These are phyloP conservation scores for Petrolisthes manimaculis DNA, from an alignment of 2,888 invertebrate genomes.

Conservation along the genomic window DNA sequence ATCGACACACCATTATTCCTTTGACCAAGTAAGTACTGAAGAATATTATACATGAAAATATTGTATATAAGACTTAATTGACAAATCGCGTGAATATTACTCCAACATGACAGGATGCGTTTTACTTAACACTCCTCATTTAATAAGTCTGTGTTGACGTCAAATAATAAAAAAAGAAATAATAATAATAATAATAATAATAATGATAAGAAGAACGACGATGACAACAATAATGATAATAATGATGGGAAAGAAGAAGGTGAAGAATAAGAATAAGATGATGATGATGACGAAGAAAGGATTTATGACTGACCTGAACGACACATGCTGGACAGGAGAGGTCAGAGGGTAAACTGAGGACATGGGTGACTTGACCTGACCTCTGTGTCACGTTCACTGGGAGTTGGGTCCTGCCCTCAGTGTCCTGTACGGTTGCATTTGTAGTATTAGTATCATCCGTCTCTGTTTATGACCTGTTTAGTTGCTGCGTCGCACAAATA, in stretches of 20 bases:
- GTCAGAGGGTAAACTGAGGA: conserved; percentile 76
- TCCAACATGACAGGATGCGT: no score
- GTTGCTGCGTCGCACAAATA: not conserved
- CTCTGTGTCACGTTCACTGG: conserved; percentile 28
- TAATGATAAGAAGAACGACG: not conserved
- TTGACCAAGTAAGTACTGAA: not conserved
- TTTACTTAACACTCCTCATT: no score
- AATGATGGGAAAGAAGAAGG: not conserved
- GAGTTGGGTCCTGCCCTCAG: not conserved
- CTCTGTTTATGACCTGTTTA: not conserved
- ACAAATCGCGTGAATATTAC: not conserved
- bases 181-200: no score
- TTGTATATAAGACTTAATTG: not conserved
- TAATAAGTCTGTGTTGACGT: no score
- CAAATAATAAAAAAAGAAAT: no score
- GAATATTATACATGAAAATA: not conserved
- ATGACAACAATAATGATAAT: not conserved
- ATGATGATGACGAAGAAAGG: not conserved
- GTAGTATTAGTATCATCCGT: not conserved
- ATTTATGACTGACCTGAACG: conserved; percentile 74
- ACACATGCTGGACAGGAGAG: conserved; percentile 85
- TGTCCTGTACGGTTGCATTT: conserved; percentile 10
- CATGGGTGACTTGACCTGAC: conserved; percentile 16
- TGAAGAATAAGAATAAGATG: not conserved
- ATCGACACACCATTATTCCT: not conserved